Base-by-base conservation (phyloP, 2,113 vertebrate genomes). In the Hylia prasina region DNA sequence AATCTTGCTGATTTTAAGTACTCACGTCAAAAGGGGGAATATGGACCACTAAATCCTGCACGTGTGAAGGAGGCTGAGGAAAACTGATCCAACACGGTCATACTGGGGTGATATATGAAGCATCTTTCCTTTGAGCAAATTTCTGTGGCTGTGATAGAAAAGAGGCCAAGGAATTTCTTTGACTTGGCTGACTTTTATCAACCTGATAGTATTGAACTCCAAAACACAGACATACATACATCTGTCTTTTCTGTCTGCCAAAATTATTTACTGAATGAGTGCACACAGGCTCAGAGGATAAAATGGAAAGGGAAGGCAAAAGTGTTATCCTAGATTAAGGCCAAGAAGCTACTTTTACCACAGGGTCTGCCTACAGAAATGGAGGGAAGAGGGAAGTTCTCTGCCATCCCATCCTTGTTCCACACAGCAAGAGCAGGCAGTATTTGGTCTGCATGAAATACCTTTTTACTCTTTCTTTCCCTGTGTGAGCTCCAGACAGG, bases 11-110 rank as follows among this genome's bases (percentile, higher is more conserved):
- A 16, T 37, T 33, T 7, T 27, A 51, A 75, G 35, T 6, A 57
- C 9, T 75, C 64, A 53, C 0, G 0, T 18, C 7, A 4, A 30
- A 40, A 69, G 7, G 7, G 20, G 10, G 4, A 33, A 25, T 42
- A 33, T 28, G 13, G 33, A 70, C 33, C 12, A 66, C 30, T 65
- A 77, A 69, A 50, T 9, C 3, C 0, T 63, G 53, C 22, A 58
- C 0, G 0, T 53, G 11, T 68, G 69, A 77, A 66, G 40, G 13
- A 47, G 24, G 5, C 31, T 63, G 25, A 54, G 37, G 18, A 80
- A 48, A 77, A 24, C 33, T 63, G 45, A 42, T 35, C 35, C 42
- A 61, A 22, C 12, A 45, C 0, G 1, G 22, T 64, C 6, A 13
- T 25, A 28, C 40, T 56, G 20, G 13, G 18, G 69, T 21, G 11